Percentiles rank a stretch among this genome's conserved stretches.
Conservation (phyloP, 2,113 vertebrate genomes). For the Seriola rivoliana region DNA sequence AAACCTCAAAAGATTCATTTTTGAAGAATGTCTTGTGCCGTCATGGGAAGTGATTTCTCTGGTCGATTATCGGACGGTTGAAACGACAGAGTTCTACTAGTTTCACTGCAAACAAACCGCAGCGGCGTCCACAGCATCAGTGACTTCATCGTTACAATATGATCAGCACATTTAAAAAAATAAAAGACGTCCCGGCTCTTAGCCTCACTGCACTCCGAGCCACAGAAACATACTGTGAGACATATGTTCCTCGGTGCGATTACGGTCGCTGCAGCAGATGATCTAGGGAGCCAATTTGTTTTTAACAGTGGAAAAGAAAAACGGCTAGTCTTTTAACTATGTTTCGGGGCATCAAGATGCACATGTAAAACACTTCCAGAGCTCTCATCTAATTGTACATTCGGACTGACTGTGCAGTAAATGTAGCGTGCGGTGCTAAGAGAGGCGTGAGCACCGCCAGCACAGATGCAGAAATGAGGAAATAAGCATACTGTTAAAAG, state of each 20-base stretch:
- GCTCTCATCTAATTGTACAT: conserved; percentile 9
- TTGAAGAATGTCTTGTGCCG: too few species aligned
- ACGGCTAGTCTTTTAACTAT: not conserved
- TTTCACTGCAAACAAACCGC: not conserved
- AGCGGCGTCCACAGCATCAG: not conserved
- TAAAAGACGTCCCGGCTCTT: conserved; percentile 1
- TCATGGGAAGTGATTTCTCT: not conserved
- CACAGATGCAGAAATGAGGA: conserved; percentile 52
- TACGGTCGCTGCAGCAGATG: not conserved
- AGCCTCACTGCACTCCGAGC: conserved; percentile 4
- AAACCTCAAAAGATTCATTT: too few species aligned
- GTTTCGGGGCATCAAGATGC: not conserved
- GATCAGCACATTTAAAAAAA: conserved; percentile 1
- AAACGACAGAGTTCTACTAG: not conserved
- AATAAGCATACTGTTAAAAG: conserved; percentile 49
- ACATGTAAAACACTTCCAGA: not conserved
- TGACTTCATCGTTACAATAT: conserved; percentile 23
- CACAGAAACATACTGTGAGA: conserved; percentile 10
- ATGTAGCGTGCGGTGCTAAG: conserved; percentile 12
- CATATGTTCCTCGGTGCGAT: conserved; percentile 29
- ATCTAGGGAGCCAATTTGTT: conserved; percentile 27
- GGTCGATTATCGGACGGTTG: not conserved
- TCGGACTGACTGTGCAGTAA: conserved; percentile 1
- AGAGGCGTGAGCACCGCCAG: conserved; percentile 13
- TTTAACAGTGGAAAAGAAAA: conserved; percentile 22